These are phyloP conservation scores for Semotilus atromaculatus DNA, from an alignment of 2,797 vertebrate species.

Conservation along the genomic window DNA sequence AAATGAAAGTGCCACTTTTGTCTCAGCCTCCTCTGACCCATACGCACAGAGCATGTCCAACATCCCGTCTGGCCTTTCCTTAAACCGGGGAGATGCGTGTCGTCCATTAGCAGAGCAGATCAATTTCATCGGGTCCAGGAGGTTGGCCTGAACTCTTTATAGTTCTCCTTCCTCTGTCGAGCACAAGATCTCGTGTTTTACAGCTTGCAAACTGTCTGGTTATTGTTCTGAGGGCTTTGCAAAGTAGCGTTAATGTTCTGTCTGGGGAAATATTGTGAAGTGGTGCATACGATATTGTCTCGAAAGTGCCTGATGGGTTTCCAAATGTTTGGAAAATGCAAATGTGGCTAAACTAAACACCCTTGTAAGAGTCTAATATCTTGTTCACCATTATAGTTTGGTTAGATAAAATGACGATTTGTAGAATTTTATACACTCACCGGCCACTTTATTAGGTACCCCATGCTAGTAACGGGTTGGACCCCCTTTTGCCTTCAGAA, in stretches of 20 bases:
- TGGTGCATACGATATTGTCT: constrained; percentile 12
- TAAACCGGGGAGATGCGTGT: constrained; percentile 17
- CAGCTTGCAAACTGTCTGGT: not conserved
- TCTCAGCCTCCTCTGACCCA: constrained; percentile 16
- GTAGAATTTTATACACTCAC: too few species aligned
- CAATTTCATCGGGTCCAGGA: constrained; percentile 48
- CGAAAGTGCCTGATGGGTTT: not conserved
- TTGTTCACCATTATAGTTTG: not conserved
- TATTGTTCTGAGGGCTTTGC: not conserved
- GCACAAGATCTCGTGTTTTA: not conserved
- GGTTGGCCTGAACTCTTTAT: constrained; percentile 25
- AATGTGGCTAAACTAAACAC: not conserved
- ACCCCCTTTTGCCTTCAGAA: too few species aligned
- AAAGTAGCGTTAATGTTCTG: not conserved
- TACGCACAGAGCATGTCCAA: constrained; percentile 33
- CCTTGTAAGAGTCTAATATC: not conserved
- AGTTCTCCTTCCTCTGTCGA: not conserved
- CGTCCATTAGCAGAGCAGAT: constrained; percentile 54
- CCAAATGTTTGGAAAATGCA: constrained; percentile 12
- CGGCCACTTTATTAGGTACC: too few species aligned
- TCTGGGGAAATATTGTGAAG: not conserved
- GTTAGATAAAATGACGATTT: not conserved
- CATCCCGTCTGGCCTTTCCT: constrained; percentile 46
- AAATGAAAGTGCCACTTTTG: constrained; percentile 28
- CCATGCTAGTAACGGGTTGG: too few species aligned